phyloP scores from a whole-genome alignment of 2,888 invertebrate species.

The Auanema freiburgensis region DNA sequence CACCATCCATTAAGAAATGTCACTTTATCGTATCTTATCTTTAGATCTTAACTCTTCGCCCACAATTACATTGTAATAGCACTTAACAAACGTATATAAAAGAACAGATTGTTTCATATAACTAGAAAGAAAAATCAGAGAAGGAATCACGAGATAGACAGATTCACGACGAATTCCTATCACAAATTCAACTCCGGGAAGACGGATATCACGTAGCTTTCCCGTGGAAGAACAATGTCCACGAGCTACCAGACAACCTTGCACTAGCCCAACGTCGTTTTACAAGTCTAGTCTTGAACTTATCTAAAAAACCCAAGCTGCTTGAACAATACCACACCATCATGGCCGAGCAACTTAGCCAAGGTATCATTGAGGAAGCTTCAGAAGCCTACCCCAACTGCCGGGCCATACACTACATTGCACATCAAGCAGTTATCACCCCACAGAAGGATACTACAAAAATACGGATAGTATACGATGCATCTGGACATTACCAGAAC shows the following conservation, averaged over 20 bases:
- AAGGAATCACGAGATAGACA: no score
- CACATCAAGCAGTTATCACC: conserved; percentile 29
- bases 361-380: conserved; percentile 36
- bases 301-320: conserved; percentile 9
- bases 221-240: conserved; percentile 9
- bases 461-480: conserved; percentile 37
- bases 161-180: no score
- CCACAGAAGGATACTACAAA: conserved; percentile 25
- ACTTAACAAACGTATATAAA: no score
- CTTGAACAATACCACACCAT: conserved; percentile 24
- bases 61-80: no score
- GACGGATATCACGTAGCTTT: not conserved
- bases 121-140: no score
- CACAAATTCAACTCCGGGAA: not conserved
- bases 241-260: conserved; percentile 1
- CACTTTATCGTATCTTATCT: no score
- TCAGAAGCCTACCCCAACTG: not conserved
- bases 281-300: not conserved
- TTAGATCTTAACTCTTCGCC: no score
- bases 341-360: conserved; percentile 31
- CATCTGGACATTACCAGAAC: conserved; percentile 13
- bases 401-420: conserved; percentile 22
- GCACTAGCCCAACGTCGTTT: conserved; percentile 7
- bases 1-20: no score
- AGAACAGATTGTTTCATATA: no score